phyloP scores from a whole-genome alignment of 1,140 invertebrate genomes.

The Limonius californicus region DNA sequence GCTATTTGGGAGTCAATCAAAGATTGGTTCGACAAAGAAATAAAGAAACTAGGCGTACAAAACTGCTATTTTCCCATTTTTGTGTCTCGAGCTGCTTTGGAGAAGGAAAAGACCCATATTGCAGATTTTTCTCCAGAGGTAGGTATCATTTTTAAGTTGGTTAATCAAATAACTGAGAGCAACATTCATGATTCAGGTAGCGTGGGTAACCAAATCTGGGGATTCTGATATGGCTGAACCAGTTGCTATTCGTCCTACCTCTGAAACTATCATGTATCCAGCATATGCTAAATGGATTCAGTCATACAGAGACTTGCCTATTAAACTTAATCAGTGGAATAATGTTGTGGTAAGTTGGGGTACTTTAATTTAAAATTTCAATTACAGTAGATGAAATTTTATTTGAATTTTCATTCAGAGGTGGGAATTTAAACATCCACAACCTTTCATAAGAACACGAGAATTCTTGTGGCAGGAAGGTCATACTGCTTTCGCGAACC shows the following conservation, averaged over 20 bases:
- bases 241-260: constrained; percentile 97
- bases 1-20: constrained; percentile 95
- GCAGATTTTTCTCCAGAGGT: constrained; percentile 98
- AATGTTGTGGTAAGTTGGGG: constrained; percentile 93
- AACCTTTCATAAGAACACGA: constrained; percentile 94
- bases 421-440: constrained; percentile 99
- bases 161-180: too few relatives aligned
- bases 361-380: too few relatives aligned
- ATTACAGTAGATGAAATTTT: too few relatives aligned
- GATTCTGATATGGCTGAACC: constrained; percentile 92
- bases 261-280: constrained; percentile 99
- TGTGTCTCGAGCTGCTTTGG: constrained; percentile 83
- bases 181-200: too few relatives aligned
- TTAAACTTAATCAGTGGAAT: constrained; percentile 98
- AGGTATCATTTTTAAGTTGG: too few relatives aligned
- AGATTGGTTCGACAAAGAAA: constrained; percentile 84
- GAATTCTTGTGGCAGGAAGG: constrained; percentile 99
- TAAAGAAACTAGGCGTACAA: constrained; percentile 90
- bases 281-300: constrained; percentile 98
- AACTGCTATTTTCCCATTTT: constrained; percentile 99
- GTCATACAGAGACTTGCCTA: constrained; percentile 94
- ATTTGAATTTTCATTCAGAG: too few relatives aligned
- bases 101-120: constrained; percentile 96
- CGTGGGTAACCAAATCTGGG: constrained; percentile 98
- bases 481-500: constrained; percentile 87